Conservation (phyloP, 1,140 invertebrate species). For the Xylocopa sonorina region DNA sequence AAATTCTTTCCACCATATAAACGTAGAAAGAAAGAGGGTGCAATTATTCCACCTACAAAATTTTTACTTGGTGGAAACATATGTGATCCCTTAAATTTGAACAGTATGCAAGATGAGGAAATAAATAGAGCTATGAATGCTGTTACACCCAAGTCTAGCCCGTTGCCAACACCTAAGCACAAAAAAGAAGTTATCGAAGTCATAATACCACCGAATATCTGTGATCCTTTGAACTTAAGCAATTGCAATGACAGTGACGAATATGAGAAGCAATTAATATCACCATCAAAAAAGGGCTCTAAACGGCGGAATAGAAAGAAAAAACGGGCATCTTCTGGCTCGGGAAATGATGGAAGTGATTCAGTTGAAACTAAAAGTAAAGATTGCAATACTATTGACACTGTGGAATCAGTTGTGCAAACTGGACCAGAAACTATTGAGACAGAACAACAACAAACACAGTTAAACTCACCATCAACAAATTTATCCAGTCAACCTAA, state of each 20-base stretch:
- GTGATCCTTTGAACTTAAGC: constrained; percentile 94
- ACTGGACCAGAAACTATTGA: constrained; percentile 1
- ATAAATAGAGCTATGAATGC: constrained; percentile 93
- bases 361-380: constrained; percentile 59
- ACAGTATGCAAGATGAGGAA: constrained; percentile 94
- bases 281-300: constrained; percentile 85
- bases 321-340: constrained; percentile 83
- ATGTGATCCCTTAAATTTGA: constrained; percentile 96
- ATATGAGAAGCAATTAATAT: constrained; percentile 88
- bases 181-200: constrained; percentile 93
- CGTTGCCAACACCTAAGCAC: constrained; percentile 92
- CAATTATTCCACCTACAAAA: constrained; percentile 92
- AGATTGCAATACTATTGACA: constrained; percentile 36
- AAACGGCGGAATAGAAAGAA: constrained; percentile 83
- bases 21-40: constrained; percentile 87
- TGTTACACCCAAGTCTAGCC: constrained; percentile 93
- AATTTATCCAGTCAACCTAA: constrained; percentile 61
- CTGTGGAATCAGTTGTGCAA: constrained; percentile 15
- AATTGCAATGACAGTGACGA: constrained; percentile 91
- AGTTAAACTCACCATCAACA: constrained; percentile 46
- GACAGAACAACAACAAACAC: constrained; percentile 1
- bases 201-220: constrained; percentile 95
- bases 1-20: constrained; percentile 84
- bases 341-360: constrained; percentile 77
- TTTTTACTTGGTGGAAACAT: constrained; percentile 97